These are phyloP conservation scores for Saturnia japonica DNA, from an alignment of 2,888 invertebrate species.

Conservation along the genomic window DNA sequence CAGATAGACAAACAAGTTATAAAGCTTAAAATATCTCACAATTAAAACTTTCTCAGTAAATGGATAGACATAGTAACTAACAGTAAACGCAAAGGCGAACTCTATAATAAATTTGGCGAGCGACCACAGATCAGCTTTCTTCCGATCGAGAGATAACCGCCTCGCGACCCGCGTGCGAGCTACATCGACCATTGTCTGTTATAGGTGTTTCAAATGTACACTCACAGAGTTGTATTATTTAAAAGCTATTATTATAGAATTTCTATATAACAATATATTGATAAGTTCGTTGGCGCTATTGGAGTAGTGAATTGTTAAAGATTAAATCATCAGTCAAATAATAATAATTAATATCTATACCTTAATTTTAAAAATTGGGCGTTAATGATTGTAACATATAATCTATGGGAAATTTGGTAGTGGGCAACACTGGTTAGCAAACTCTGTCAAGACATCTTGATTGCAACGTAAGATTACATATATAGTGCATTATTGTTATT, in stretches of 20 bases:
- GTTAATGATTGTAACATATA: not conserved
- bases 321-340: not conserved
- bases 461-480: too few relatives aligned
- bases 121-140: conserved; percentile 67
- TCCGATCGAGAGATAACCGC: conserved; percentile 73
- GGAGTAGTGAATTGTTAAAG: not conserved
- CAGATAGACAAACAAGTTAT: not conserved
- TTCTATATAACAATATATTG: not conserved
- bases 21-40: not conserved
- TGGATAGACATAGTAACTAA: conserved; percentile 54
- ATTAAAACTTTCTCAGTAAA: conserved; percentile 13
- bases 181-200: conserved; percentile 63
- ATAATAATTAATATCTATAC: not conserved
- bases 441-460: too few relatives aligned
- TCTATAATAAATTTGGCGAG: conserved; percentile 67
- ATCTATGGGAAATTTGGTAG: too few relatives aligned
- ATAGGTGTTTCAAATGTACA: conserved; percentile 50
- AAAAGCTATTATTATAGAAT: not conserved
- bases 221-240: conserved; percentile 22
- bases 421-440: too few relatives aligned
- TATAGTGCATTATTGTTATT: too few relatives aligned
- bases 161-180: conserved; percentile 71
- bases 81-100: conserved; percentile 61
- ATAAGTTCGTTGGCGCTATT: not conserved
- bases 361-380: not conserved